These are phyloP conservation scores for Celastrina argiolus DNA, from an alignment of 2,888 invertebrate species.

Conservation along the genomic window DNA sequence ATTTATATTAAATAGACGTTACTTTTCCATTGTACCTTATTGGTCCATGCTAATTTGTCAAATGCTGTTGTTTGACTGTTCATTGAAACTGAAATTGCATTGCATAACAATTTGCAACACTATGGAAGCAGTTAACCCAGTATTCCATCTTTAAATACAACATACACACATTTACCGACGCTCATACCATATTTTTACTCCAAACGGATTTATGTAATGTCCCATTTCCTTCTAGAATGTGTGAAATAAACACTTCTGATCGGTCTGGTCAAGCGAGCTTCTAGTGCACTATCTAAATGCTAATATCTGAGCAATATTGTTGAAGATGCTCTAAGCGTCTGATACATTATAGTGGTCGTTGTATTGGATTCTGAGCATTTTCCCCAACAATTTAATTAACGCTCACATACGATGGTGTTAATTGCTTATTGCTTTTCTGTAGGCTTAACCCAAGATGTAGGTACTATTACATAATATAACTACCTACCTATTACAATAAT, in stretches of 20 bases:
- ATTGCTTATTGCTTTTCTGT: too few relatives aligned
- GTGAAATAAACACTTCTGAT: not conserved
- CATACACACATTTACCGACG: not conserved
- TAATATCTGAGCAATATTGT: not conserved
- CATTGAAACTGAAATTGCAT: too few relatives aligned
- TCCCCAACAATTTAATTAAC: not conserved
- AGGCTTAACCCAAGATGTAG: too few relatives aligned
- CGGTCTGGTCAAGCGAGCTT: constrained; percentile 1
- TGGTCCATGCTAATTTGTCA: too few relatives aligned
- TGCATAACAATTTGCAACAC: too few relatives aligned
- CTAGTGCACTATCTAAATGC: constrained; percentile 6
- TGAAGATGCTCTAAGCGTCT: not conserved
- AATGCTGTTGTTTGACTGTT: too few relatives aligned
- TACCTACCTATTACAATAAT: too few relatives aligned
- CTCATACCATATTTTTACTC: not conserved
- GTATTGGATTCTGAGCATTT: not conserved
- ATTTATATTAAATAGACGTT: too few relatives aligned
- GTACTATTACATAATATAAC: too few relatives aligned
- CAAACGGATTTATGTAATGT: constrained; percentile 9
- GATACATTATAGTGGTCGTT: not conserved
- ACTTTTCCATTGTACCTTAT: too few relatives aligned
- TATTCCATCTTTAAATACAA: not conserved
- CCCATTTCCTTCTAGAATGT: not conserved
- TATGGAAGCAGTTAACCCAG: not conserved
- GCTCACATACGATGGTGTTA: too few relatives aligned